Conservation (phyloP, 2,888 invertebrate species). For the Molorchus minor region DNA sequence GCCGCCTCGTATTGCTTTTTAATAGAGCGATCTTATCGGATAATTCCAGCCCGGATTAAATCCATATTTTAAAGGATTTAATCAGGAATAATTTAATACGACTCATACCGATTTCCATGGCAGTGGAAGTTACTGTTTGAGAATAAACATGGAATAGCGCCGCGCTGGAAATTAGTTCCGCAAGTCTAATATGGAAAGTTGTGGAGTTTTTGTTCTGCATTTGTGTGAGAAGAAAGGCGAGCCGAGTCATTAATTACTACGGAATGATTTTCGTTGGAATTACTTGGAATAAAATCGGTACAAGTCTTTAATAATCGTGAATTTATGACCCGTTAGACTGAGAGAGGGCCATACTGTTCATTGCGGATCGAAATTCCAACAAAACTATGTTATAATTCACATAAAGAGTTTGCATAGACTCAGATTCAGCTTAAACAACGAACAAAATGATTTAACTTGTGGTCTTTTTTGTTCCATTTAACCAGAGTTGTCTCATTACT, state of each 20-base stretch:
- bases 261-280: too few species aligned
- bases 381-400: too few species aligned
- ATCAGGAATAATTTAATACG: conserved; percentile 16
- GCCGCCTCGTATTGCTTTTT: conserved; percentile 5
- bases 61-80: conserved; percentile 14
- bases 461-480: too few species aligned
- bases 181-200: conserved; percentile 9
- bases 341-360: too few species aligned
- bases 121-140: conserved; percentile 7
- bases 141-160: conserved; percentile 10
- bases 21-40: conserved; percentile 17
- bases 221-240: neutral
- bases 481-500: too few species aligned
- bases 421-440: too few species aligned
- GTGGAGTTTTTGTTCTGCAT: neutral
- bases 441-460: too few species aligned
- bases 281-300: too few species aligned
- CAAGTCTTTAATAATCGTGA: too few species aligned
- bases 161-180: conserved; percentile 11
- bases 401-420: too few species aligned
- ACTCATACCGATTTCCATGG: neutral
- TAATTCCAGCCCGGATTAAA: conserved; percentile 6
- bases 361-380: too few species aligned
- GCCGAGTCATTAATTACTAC: neutral
- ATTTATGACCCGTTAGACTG: too few species aligned